Evolutionary conservation across 2,113 vertebrate species (phyloP).

Genomic region (Psammodynastes pulverulentus): DNA sequence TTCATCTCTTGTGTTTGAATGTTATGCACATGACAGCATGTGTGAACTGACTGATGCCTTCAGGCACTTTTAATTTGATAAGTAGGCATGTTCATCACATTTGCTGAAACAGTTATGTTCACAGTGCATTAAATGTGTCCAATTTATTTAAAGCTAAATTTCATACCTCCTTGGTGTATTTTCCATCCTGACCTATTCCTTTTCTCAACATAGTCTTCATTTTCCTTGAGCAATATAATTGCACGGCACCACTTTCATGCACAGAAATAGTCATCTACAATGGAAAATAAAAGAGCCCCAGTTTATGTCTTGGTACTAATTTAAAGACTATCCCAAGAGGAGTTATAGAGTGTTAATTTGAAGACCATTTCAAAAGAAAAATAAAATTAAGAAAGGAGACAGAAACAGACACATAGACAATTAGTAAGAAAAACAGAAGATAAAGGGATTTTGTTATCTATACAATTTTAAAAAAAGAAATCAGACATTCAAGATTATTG

Average conservation of each 20-base stretch:
- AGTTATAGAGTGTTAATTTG: not conserved
- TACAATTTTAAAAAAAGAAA: not conserved
- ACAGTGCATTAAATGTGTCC: slow-evolving; percentile 29
- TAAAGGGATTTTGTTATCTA: not conserved
- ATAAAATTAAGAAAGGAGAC: not conserved
- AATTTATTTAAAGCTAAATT: slow-evolving; percentile 15
- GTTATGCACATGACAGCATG: slow-evolving; percentile 4
- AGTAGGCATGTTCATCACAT: not conserved
- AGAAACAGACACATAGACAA: not conserved
- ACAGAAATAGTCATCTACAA: not conserved
- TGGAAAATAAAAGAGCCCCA: not conserved
- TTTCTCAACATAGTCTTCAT: slow-evolving; percentile 4
- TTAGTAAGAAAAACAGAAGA: not conserved
- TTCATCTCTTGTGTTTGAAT: slow-evolving; percentile 14
- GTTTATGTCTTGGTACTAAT: not conserved
- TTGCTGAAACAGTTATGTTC: slow-evolving; percentile 17
- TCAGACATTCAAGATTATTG: not conserved
- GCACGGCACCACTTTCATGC: not conserved
- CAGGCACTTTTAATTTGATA: slow-evolving; percentile 40
- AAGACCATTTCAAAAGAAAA: not conserved
- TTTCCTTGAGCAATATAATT: slow-evolving; percentile 14
- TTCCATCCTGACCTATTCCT: slow-evolving; percentile 21
- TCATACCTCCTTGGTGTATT: not conserved
- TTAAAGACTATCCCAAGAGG: not conserved
- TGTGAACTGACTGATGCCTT: slow-evolving; percentile 35